These are phyloP conservation scores for Nomada flava DNA, from an alignment of 2,888 invertebrate species.

Conservation along the genomic window DNA sequence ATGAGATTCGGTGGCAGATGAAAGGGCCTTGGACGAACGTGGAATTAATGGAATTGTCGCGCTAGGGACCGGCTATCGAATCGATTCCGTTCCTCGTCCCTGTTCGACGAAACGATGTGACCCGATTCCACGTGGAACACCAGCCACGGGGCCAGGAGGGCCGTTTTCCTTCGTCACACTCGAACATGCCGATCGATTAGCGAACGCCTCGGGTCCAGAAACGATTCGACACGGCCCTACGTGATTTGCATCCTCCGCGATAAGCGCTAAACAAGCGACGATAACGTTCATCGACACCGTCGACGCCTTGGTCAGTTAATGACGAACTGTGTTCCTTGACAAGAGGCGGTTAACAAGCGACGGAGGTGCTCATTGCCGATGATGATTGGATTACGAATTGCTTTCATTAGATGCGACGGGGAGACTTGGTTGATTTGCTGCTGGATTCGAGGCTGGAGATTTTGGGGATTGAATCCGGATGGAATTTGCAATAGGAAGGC, in stretches of 20 bases:
- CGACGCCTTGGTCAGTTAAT: conserved; percentile 61
- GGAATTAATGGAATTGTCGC: conserved; percentile 70
- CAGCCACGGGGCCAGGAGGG: neutral
- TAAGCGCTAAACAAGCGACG: conserved; percentile 55
- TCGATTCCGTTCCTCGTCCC: conserved; percentile 31
- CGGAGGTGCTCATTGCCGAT: neutral
- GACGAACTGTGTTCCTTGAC: conserved; percentile 39
- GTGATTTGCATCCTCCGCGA: conserved; percentile 67
- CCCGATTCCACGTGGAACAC: conserved; percentile 32
- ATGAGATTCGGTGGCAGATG: conserved; percentile 69
- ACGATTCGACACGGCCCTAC: conserved; percentile 29
- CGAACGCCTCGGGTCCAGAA: conserved; percentile 35
- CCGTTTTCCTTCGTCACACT: conserved; percentile 60
- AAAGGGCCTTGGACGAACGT: conserved; percentile 66
- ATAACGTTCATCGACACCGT: conserved; percentile 54
- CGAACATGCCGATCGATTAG: conserved; percentile 47
- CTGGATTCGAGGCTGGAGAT: too few relatives aligned
- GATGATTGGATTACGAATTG: conserved; percentile 21
- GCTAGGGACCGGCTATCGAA: conserved; percentile 19
- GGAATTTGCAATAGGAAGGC: too few relatives aligned
- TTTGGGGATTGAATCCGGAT: neutral
- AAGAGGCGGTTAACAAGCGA: conserved; percentile 30
- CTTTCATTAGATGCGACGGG: neutral
- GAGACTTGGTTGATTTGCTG: neutral
- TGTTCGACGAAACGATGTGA: conserved; percentile 30